Conservation (phyloP, 2,113 vertebrate genomes). For the Nerophis lumbriciformis region DNA sequence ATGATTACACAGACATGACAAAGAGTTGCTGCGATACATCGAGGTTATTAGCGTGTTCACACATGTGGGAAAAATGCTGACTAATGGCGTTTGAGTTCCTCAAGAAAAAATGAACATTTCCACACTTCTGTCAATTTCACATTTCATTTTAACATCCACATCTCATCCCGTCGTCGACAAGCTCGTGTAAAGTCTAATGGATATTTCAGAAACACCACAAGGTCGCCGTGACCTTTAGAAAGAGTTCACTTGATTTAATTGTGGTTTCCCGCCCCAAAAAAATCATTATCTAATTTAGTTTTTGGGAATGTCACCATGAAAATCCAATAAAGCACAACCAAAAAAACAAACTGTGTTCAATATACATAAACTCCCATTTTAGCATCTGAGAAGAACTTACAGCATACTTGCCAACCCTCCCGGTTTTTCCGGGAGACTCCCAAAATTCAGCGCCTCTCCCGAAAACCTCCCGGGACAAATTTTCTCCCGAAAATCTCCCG, state of each 20-base stretch:
- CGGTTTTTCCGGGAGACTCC: too few relatives aligned
- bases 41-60: too few relatives aligned
- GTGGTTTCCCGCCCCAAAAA: conserved; percentile 13
- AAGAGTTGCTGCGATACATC: too few relatives aligned
- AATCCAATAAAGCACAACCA: not conserved
- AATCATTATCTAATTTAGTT: conserved; percentile 30
- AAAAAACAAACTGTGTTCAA: conserved; percentile 31
- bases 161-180: not conserved
- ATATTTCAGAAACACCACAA: not conserved
- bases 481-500: too few relatives aligned
- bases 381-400: not conserved
- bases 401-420: too few relatives aligned
- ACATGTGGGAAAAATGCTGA: too few relatives aligned
- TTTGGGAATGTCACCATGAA: conserved; percentile 21
- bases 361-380: conserved; percentile 44
- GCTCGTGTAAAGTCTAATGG: not conserved
- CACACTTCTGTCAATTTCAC: not conserved
- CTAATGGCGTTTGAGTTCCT: not conserved
- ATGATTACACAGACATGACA: too few relatives aligned
- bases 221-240: not conserved
- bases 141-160: not conserved
- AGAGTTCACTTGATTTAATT: conserved; percentile 1
- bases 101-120: not conserved
- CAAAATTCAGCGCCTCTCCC: too few relatives aligned
- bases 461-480: too few relatives aligned